Base-by-base conservation (phyloP, 2,888 invertebrate genomes). In the Spialia ferax region DNA sequence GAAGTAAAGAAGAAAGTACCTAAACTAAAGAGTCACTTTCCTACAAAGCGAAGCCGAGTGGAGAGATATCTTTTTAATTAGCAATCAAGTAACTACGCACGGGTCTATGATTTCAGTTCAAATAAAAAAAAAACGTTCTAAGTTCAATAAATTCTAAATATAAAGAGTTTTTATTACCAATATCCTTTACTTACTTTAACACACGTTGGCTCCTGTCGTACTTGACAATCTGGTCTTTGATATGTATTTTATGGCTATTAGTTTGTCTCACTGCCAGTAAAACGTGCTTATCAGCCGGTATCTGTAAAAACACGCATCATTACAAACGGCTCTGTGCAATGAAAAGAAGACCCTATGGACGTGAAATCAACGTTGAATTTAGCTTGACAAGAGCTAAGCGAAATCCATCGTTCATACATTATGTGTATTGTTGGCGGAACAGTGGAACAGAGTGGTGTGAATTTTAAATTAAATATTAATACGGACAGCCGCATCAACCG, bases 231-330 rank as follows among this genome's bases (percentile, higher is more conserved):
- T 96, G 96, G 86, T 97, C 96, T 92, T 96, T 97, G 94, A 96
- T 96, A 94, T 96, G 96, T 88, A 96, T 95, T 90, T 96, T 96
- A 86, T 96, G 96, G 86, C 96, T 96, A 89, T 96, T 96, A 61
- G 96, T 95, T 83, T 97, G 97, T 82, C 96, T 95, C 74, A 97
- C 96, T 66, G 96, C 96, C 75, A 97, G 92, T 77, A 97, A 91
- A 68, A 97, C 96, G 78, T 97, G 96, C 83, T 96, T 96, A 73
- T 96, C 97, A 15, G 95, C 92, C 13, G 96, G 96, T 73, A 93
- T 88, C 94, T 94, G 89, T 70, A 88, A 91, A 69, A 77, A 73
- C 75, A 72, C 66, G 60, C 55, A 50, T 61, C 22, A 60, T 72
- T 70, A 38, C 15, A 63, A 68, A 35, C 22, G 38, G 13, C 35